Evolutionary conservation across 2,797 vertebrate species (phyloP), one percentile per base, ranked within the genome.

Genomic region (Rhadinocentrus ornatus): DNA sequence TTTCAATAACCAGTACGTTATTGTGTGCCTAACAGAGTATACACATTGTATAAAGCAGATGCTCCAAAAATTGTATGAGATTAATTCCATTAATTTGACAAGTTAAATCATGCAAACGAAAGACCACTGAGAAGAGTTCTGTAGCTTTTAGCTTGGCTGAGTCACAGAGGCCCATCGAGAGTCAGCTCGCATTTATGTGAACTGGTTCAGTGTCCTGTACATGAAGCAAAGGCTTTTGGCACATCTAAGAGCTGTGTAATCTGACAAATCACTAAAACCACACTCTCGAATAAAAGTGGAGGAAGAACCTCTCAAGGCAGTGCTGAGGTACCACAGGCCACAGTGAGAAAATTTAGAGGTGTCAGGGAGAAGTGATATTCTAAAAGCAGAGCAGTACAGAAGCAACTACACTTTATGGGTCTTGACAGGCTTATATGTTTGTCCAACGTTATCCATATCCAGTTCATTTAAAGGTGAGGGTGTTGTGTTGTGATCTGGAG

Each of bases 211-310:
- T 67, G 56, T 41, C 78, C 78, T 41, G 72, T 77, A 74, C 35
- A 76, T 81, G 66, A 78, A 83, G 80, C 71, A 81, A 88, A 55
- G 85, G 91, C 92, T 93, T 92, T 93, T 93, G 87, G 79, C 92
- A 92, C 90, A 66, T 91, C 62, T 81, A 73, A 84, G 69, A 86
- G 84, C 82, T 76, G 79, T 78, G 84, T 75, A 89, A 77, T 85
- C 80, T 73, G 81, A 88, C 83, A 91, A 87, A 87, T 88, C 89
- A 81, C 76, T 89, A 82, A 83, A 83, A 87, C 71, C 71, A 78
- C 62, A 58, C 65, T 59, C 61, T 34, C 56, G 35, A 75, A 84
- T 77, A 73, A 80, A 62, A 68, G 20, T 20, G 39, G 41, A 62
- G 62, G 35, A 57, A 41, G 55, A 62, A 57, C 46, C 78, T 87